phyloP scores from a whole-genome alignment of 2,888 invertebrate genomes.

The Dolichopus griseipennis region DNA sequence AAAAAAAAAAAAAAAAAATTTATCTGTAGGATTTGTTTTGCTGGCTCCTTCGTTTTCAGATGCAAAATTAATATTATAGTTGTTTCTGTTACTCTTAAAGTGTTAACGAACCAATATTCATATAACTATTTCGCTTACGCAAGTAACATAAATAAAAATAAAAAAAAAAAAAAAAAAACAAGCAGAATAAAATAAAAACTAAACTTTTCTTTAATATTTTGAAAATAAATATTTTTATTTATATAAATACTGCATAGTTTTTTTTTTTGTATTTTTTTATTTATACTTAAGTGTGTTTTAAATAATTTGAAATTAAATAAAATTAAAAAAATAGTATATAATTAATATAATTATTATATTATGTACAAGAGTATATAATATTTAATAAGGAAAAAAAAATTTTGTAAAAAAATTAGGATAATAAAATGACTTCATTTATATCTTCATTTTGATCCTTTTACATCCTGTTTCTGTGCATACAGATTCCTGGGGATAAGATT shows the following conservation, averaged over 20 bases:
- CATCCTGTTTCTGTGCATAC: background rate
- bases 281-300: too few relatives aligned
- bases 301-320: too few relatives aligned
- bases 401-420: background rate
- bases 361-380: too few relatives aligned
- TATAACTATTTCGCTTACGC: background rate
- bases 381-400: too few relatives aligned
- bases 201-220: background rate
- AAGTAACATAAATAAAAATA: background rate
- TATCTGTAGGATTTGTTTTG: constrained; percentile 2
- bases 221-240: background rate
- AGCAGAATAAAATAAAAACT: too few relatives aligned
- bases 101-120: background rate
- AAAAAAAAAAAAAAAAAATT: background rate
- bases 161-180: background rate
- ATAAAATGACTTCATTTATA: background rate
- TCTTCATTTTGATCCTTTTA: background rate
- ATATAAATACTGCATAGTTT: background rate
- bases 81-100: background rate
- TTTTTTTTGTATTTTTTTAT: too few relatives aligned
- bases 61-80: background rate
- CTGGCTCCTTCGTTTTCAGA: constrained; percentile 2
- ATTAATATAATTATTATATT: too few relatives aligned
- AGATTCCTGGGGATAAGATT: background rate
- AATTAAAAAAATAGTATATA: too few relatives aligned